Evolutionary conservation across 2,797 vertebrate species (phyloP).

Genomic region (Coreius guichenoti): DNA sequence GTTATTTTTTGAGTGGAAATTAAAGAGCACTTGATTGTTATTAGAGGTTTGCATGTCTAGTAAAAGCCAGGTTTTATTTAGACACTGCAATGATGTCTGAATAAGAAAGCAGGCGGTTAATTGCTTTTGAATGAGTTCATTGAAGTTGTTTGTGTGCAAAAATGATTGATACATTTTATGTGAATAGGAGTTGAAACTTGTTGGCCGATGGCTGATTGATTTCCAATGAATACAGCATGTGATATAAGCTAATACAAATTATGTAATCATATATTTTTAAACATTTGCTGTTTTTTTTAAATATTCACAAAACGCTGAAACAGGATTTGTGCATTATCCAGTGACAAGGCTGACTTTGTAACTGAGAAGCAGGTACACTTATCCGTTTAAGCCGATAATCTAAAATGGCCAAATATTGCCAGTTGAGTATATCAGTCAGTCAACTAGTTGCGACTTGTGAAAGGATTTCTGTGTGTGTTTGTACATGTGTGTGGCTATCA

Average conservation of each 20-base stretch:
- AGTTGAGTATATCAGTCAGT: not conserved
- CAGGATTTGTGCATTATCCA: not conserved
- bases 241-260: not conserved
- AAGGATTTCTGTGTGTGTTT: not conserved
- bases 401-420: not conserved
- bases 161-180: not conserved
- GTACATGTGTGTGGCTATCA: not conserved
- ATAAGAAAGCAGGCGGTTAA: not conserved
- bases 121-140: slow-evolving; percentile 3
- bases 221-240: not conserved
- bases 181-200: not conserved
- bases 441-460: not conserved
- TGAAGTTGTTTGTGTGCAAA: slow-evolving; percentile 33
- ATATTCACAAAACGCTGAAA: not conserved
- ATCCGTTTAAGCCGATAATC: not conserved
- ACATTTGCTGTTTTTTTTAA: not conserved
- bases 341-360: not conserved
- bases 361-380: not conserved
- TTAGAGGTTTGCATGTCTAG: not conserved
- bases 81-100: not conserved
- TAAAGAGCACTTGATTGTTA: not conserved
- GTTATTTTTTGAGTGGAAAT: not conserved
- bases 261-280: not conserved
- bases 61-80: not conserved
- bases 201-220: not conserved